Conservation (phyloP, 2,113 vertebrate genomes). For the Lynx canadensis region DNA sequence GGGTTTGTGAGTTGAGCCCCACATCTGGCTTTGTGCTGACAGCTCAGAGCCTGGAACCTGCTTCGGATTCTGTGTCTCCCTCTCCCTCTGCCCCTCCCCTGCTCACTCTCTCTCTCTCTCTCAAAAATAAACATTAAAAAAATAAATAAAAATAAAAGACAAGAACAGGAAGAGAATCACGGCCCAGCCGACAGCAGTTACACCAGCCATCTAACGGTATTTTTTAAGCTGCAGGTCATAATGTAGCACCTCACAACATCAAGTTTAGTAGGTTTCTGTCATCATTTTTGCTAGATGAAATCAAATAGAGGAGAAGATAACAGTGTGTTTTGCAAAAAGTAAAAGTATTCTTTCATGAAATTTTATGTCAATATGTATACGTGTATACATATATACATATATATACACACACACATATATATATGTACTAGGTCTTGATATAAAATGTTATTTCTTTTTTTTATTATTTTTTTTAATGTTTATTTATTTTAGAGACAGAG, state of each 20-base stretch:
- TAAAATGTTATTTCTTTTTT: not conserved
- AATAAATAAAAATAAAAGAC: not conserved
- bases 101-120: no score
- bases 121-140: no score
- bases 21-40: no score
- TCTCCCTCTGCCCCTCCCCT: no score
- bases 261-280: not conserved
- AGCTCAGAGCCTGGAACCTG: no score
- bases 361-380: not conserved
- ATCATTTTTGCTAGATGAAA: not conserved
- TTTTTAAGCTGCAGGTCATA: not conserved
- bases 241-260: not conserved
- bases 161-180: slow-evolving; percentile 22
- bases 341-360: not conserved
- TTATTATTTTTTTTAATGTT: no score
- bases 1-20: no score
- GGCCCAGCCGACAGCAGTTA: not conserved
- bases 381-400: not conserved
- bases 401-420: no score
- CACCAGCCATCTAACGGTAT: not conserved
- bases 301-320: not conserved
- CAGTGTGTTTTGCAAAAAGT: not conserved
- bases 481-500: no score
- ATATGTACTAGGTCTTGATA: not conserved
- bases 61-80: no score